Evolutionary conservation across 2,888 invertebrate genomes (phyloP), one percentile per base, ranked within the genome.

Genomic region (Megamerina dolium): DNA sequence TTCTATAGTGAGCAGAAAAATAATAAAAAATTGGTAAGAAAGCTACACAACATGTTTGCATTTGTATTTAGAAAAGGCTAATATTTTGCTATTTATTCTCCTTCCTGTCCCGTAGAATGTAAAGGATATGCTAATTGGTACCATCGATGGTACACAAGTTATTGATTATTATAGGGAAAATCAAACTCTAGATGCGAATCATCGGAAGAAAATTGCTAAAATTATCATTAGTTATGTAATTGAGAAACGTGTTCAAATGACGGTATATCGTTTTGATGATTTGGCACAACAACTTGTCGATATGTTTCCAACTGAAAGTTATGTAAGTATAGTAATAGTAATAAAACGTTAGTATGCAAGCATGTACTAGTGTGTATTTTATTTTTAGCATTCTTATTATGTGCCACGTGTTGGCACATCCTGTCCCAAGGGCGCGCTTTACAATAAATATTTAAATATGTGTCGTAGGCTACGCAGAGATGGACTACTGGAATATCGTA

Each of bases 241-340:
- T 18, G 43, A 48, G 5, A 33, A 41, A 21, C 43, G 48, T n/a
- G 35, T 48, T 6, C 29, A 30, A 8, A 49, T 58, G 30, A 41
- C 42, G 4, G 48, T 47, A 3, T 34, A 31, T 1, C 42, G 38
- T 18, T 55, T 57, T 33, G 31, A 33, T 3, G 37, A 37, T 14
- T 41, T 57, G 13, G 49, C 54, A n/a, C 27, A 40, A 5, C 53
- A 58, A 26, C 41, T 58, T 18, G 31, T 54, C 12, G 40, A 48
- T 13, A 20, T 57, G 6, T 53, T 58, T 41, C 57, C 57, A 12
- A 51, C 43, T 9, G 58, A 58, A 38, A 45, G 33, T 14, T 19
- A 26, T 17, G 47, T 43, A 37, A 38, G 43, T 37, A 8, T 14
- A 8, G n/a, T n/a, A n/a, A n/a, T n/a, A n/a, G n/a, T n/a, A n/a